Evolutionary conservation across 2,113 vertebrate species (phyloP).

Genomic region (Sigmodon hispidus): DNA sequence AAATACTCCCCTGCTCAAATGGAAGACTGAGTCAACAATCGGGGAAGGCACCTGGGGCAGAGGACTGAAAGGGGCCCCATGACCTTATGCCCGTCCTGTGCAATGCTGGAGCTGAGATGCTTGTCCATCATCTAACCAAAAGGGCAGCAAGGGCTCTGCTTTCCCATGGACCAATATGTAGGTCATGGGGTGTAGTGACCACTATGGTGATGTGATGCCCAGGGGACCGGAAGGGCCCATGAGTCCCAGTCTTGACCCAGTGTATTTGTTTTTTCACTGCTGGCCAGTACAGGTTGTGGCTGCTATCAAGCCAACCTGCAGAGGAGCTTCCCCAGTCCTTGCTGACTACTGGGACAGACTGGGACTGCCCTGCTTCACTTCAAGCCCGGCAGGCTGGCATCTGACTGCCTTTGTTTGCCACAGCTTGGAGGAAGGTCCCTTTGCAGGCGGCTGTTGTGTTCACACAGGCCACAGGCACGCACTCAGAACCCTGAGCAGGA

Average conservation of each 20-base stretch:
- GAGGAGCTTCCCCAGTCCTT: fast-evolving
- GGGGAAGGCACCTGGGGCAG: background rate
- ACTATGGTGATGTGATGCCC: background rate
- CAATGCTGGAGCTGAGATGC: background rate
- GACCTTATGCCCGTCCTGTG: background rate
- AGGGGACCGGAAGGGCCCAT: background rate
- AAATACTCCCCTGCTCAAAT: background rate
- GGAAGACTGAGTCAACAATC: background rate
- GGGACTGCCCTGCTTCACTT: conserved; percentile 44
- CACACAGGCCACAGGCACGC: background rate
- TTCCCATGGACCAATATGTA: background rate
- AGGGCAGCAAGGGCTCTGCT: background rate
- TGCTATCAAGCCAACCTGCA: background rate
- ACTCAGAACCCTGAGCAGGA: conserved; percentile 71
- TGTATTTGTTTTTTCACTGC: no score
- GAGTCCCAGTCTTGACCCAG: no score
- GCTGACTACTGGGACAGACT: background rate
- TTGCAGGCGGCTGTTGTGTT: background rate
- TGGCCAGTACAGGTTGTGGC: background rate
- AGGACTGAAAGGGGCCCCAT: background rate
- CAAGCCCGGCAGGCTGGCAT: background rate
- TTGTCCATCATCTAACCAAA: background rate
- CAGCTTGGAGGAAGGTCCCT: background rate
- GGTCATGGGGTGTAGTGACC: background rate
- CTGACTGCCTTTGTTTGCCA: background rate